Percentiles rank a stretch among this genome's conserved stretches.
phyloP scores from a whole-genome alignment of 1,140 invertebrate species.

The Cherax destructor region DNA sequence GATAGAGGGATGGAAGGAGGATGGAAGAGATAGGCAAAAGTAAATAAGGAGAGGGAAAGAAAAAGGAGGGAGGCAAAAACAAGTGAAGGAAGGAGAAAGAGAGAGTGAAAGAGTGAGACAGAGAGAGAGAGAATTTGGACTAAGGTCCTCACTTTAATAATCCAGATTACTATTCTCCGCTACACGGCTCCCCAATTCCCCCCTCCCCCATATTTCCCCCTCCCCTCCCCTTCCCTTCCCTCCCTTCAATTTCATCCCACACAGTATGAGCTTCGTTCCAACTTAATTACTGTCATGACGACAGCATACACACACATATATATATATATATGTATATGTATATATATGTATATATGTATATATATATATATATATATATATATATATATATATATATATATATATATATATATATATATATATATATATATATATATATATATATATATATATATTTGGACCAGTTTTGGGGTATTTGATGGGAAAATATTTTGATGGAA shows the following conservation, averaged over 20 bases:
- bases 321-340: neutral
- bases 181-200: no score
- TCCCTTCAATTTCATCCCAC: neutral
- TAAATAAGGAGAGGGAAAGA: neutral
- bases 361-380: slow-evolving; percentile 12
- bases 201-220: no score
- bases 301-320: no score
- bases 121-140: neutral
- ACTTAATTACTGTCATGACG: no score
- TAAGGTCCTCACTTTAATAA: no score
- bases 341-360: slow-evolving; percentile 22
- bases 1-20: neutral
- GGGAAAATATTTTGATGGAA: no score
- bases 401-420: slow-evolving; percentile 24
- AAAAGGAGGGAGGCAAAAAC: neutral
- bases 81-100: neutral
- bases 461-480: no score
- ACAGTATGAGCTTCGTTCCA: no score
- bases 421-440: slow-evolving; percentile 40
- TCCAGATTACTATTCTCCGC: no score
- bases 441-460: slow-evolving; percentile 27
- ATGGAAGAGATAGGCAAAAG: neutral
- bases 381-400: slow-evolving; percentile 7
- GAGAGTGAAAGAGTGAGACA: neutral
- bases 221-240: neutral